Evolutionary conservation across 2,113 vertebrate genomes (phyloP).

Genomic region (Indri indri): DNA sequence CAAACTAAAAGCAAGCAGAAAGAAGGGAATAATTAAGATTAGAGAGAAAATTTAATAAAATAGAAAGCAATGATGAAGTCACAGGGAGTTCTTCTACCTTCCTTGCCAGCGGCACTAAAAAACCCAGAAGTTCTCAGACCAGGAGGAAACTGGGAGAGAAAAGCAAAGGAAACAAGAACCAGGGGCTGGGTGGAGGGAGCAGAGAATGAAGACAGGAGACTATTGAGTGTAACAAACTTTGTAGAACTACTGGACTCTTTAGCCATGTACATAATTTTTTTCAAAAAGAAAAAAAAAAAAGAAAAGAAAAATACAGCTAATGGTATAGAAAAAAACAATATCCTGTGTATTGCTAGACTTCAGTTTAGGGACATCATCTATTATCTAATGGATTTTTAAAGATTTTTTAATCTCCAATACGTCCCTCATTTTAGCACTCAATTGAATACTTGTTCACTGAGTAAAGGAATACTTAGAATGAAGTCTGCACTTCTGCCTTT

Average conservation of each 20-base stretch:
- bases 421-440: not conserved
- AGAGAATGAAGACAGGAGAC: not conserved
- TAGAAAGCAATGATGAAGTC: not conserved
- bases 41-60: not conserved
- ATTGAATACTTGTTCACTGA: not conserved
- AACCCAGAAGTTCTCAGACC: not conserved
- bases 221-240: not conserved
- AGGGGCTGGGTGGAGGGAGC: not conserved
- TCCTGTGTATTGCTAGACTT: not conserved
- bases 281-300: not conserved
- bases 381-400: not conserved
- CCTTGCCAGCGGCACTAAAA: not conserved
- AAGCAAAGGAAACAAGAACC: not conserved
- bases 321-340: not conserved
- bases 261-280: not conserved
- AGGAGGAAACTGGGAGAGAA: not conserved
- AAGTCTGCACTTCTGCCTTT: not conserved
- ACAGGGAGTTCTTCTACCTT: not conserved
- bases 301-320: not conserved
- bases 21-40: not conserved
- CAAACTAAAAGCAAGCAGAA: not conserved
- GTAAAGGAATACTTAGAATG: not conserved
- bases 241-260: not conserved
- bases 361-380: not conserved
- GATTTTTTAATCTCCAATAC: not conserved